phyloP scores from a whole-genome alignment of 2,797 vertebrate genomes.

The Avahi laniger region DNA sequence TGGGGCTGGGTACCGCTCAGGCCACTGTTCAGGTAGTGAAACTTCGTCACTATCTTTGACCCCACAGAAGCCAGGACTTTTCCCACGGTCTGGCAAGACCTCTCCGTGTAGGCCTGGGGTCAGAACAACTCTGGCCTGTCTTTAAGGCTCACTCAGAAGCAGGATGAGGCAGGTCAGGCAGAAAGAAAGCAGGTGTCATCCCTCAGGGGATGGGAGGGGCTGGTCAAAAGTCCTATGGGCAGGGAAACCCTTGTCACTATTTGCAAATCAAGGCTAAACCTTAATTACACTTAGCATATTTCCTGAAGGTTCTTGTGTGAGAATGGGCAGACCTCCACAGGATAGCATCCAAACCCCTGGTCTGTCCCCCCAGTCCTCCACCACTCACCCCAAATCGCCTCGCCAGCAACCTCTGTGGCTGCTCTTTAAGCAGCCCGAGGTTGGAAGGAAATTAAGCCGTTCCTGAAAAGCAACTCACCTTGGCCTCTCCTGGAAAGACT shows the following conservation, averaged over 20 bases:
- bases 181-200: neutral
- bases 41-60: neutral
- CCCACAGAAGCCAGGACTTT: neutral
- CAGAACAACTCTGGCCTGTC: neutral
- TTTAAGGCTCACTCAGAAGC: neutral
- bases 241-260: neutral
- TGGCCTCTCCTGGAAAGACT: neutral
- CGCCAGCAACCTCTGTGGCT: neutral
- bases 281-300: neutral
- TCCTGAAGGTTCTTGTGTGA: neutral
- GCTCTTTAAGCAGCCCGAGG: neutral
- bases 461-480: neutral
- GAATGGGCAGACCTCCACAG: neutral
- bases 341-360: neutral
- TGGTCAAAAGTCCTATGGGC: neutral
- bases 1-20: neutral
- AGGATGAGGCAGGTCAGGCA: neutral
- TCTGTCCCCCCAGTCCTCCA: neutral
- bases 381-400: no score
- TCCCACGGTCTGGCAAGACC: neutral
- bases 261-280: neutral
- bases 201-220: neutral
- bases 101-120: neutral
- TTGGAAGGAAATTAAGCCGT: neutral
- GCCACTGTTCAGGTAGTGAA: neutral